Evolutionary conservation across 2,888 invertebrate species (phyloP).

Genomic region (Himalopsyche kuldschensis): DNA sequence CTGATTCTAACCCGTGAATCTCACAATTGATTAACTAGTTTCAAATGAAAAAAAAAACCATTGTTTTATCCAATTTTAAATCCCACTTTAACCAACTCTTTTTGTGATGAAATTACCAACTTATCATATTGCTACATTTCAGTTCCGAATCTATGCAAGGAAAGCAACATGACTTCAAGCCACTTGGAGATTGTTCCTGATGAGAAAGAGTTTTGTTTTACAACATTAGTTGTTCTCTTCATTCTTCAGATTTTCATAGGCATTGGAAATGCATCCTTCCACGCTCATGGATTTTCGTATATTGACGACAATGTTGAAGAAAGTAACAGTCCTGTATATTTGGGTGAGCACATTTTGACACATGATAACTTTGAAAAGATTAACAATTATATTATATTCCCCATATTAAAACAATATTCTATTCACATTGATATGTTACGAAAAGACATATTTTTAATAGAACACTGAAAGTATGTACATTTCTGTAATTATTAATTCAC

Average conservation of each 20-base stretch:
- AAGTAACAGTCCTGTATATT: slow-evolving; percentile 53
- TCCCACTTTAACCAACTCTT: neutral
- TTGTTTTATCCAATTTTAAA: neutral
- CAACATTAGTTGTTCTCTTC: slow-evolving; percentile 52
- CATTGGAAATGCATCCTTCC: slow-evolving; percentile 55
- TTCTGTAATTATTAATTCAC: neutral
- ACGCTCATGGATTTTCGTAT: slow-evolving; percentile 61
- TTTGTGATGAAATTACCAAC: neutral
- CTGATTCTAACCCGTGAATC: no score
- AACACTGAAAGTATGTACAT: neutral
- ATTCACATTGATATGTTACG: neutral
- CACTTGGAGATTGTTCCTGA: slow-evolving; percentile 33
- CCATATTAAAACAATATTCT: neutral
- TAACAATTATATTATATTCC: no score
- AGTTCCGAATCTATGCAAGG: slow-evolving; percentile 40
- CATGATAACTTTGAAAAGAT: no score
- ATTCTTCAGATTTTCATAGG: slow-evolving; percentile 54
- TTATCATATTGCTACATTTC: neutral
- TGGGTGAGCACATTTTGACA: slow-evolving; percentile 44
- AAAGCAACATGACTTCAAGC: neutral
- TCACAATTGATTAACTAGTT: no score
- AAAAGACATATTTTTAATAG: neutral
- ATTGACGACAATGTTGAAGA: slow-evolving; percentile 63
- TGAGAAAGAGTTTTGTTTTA: slow-evolving; percentile 20
- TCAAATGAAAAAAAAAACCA: no score